These are phyloP conservation scores for Vanessa cardui DNA, from an alignment of 2,888 invertebrate genomes.

Conservation along the genomic window DNA sequence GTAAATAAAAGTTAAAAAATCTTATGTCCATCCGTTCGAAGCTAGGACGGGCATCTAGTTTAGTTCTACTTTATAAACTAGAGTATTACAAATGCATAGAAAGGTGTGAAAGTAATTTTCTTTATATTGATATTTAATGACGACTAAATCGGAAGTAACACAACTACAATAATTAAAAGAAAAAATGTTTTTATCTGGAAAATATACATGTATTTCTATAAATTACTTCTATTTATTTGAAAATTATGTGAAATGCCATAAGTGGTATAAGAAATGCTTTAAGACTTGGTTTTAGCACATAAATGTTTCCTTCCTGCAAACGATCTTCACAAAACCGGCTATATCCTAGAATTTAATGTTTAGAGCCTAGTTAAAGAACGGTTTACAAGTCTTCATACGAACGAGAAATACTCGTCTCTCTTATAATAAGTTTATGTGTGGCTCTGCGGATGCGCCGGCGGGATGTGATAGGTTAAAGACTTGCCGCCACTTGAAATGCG, in stretches of 20 bases:
- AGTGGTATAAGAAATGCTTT: not conserved
- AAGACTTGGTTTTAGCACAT: not conserved
- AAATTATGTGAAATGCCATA: not conserved
- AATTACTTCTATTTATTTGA: too few relatives aligned
- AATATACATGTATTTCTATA: too few relatives aligned
- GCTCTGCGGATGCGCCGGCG: constrained; percentile 44
- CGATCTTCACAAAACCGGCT: constrained; percentile 1
- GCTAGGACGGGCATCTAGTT: too few relatives aligned
- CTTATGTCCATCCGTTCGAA: too few relatives aligned
- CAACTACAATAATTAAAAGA: too few relatives aligned
- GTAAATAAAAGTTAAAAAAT: too few relatives aligned
- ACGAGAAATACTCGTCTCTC: constrained; percentile 58
- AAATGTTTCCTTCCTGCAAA: not conserved
- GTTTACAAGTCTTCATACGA: constrained; percentile 49
- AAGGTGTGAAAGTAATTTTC: too few relatives aligned
- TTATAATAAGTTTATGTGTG: constrained; percentile 45
- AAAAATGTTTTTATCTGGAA: too few relatives aligned
- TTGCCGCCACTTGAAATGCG: constrained; percentile 32
- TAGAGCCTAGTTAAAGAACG: constrained; percentile 21
- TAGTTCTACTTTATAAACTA: too few relatives aligned
- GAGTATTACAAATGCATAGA: too few relatives aligned
- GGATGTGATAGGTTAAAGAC: constrained; percentile 40
- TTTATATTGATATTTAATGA: too few relatives aligned
- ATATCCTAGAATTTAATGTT: constrained; percentile 12
- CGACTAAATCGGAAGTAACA: too few relatives aligned